These are phyloP conservation scores for Mobula birostris DNA, from an alignment of 2,113 vertebrate species.

Conservation along the genomic window DNA sequence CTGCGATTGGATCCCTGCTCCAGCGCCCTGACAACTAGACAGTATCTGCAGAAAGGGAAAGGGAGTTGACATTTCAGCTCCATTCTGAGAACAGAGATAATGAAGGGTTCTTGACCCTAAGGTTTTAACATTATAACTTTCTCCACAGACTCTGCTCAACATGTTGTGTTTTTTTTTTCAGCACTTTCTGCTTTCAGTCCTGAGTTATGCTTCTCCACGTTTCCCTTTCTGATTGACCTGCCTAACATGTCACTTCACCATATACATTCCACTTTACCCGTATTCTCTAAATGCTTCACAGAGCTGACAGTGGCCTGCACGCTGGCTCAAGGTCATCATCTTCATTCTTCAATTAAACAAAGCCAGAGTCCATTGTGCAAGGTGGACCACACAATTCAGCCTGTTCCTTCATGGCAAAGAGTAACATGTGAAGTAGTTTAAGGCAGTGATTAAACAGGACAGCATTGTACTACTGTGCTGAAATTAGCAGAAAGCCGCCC, in stretches of 20 bases:
- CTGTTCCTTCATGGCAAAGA: neutral
- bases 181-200: neutral
- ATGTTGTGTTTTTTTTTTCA: too few relatives aligned
- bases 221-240: neutral
- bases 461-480: too few relatives aligned
- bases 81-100: too few relatives aligned
- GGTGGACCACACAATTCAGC: neutral
- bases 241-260: neutral
- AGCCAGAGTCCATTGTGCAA: neutral
- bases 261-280: neutral
- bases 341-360: neutral
- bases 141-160: too few relatives aligned
- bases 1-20: too few relatives aligned
- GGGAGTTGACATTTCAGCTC: too few relatives aligned
- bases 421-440: neutral
- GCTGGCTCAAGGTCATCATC: neutral
- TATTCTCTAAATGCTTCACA: neutral
- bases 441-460: neutral
- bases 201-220: neutral
- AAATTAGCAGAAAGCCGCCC: neutral
- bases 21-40: too few relatives aligned
- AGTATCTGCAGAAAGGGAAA: too few relatives aligned
- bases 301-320: neutral
- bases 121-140: too few relatives aligned
- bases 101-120: too few relatives aligned